phyloP scores from a whole-genome alignment of 2,113 vertebrate species.

The Opisthocomus hoazin region DNA sequence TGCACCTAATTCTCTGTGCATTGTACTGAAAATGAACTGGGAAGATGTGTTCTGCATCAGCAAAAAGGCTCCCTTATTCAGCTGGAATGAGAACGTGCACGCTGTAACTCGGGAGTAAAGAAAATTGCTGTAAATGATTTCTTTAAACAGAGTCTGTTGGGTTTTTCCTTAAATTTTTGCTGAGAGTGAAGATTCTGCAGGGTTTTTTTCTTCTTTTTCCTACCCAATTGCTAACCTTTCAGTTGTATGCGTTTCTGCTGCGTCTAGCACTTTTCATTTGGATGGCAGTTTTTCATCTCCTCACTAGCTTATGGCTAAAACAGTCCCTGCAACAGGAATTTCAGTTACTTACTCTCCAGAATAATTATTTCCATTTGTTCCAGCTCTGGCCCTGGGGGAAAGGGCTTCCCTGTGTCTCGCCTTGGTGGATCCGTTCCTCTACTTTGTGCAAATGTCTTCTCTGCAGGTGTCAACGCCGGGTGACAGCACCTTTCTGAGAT shows the following conservation, averaged over 20 bases:
- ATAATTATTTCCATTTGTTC: slow-evolving; percentile 35
- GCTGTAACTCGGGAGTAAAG: slow-evolving; percentile 35
- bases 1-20: slow-evolving; percentile 64
- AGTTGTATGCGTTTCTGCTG: slow-evolving; percentile 41
- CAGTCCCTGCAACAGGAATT: background rate
- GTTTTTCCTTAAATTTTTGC: slow-evolving; percentile 54
- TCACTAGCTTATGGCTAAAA: slow-evolving; percentile 43
- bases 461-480: background rate
- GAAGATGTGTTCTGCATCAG: slow-evolving; percentile 63
- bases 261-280: slow-evolving; percentile 55
- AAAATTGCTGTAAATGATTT: slow-evolving; percentile 49
- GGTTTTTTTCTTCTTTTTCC: background rate
- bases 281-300: slow-evolving; percentile 58
- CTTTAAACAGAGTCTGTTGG: slow-evolving; percentile 48
- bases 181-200: slow-evolving; percentile 49
- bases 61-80: slow-evolving; percentile 64
- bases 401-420: background rate
- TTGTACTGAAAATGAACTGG: slow-evolving; percentile 58
- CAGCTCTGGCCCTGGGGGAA: background rate
- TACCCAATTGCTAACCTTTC: slow-evolving; percentile 44
- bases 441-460: background rate
- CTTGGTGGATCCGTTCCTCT: background rate
- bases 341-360: slow-evolving; percentile 2
- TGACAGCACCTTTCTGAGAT: background rate
- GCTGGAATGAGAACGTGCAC: background rate